Conservation (phyloP, 2,888 invertebrate genomes). For the Macroteleia sp. region DNA sequence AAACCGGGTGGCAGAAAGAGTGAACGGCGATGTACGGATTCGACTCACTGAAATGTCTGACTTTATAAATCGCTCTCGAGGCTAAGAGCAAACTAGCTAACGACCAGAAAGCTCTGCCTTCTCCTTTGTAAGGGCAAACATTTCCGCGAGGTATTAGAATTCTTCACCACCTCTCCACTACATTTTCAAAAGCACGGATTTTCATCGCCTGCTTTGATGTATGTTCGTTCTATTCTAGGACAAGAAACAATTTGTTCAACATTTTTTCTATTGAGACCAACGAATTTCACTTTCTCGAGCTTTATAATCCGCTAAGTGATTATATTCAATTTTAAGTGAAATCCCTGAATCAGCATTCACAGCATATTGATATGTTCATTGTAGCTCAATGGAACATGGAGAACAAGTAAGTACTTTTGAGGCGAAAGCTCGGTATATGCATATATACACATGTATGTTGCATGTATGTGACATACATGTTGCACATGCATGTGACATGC, state of each 20-base stretch:
- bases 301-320: neutral
- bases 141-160: conserved; percentile 51
- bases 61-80: conserved; percentile 74
- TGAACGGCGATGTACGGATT: conserved; percentile 58
- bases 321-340: too few species aligned
- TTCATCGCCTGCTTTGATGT: conserved; percentile 17
- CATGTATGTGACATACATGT: too few species aligned
- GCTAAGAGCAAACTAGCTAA: conserved; percentile 51
- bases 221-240: neutral
- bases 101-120: conserved; percentile 50
- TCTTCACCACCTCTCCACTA: conserved; percentile 28
- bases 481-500: too few species aligned
- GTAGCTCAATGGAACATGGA: too few species aligned
- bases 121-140: conserved; percentile 42
- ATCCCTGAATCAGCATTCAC: too few species aligned
- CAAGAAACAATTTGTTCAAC: conserved; percentile 12
- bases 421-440: too few species aligned
- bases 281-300: neutral
- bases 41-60: conserved; percentile 72
- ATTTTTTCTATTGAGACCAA: neutral
- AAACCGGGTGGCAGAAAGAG: conserved; percentile 35
- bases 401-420: too few species aligned
- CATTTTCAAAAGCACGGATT: conserved; percentile 18
- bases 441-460: too few species aligned
- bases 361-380: too few species aligned